Evolutionary conservation across 1,140 invertebrate genomes (phyloP), one percentile per base, ranked within the genome.

Genomic region (Phortica variegata): DNA sequence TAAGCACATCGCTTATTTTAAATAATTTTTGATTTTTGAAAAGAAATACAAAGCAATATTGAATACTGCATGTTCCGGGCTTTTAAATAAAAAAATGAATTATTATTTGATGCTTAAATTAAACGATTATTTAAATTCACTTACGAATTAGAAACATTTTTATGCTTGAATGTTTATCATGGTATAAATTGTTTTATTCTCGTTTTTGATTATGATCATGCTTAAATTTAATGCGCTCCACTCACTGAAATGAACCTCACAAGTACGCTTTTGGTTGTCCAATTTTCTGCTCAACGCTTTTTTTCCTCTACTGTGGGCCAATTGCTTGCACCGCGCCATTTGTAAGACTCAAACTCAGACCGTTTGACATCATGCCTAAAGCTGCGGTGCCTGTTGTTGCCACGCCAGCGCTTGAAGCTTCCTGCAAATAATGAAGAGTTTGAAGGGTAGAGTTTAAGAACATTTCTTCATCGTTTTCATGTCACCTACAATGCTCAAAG

Each of bases 401-500:
- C n/a, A 49, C 21, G 9, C 46, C 53, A 33, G 69, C 34, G 1
- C n/a, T n/a, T n/a, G n/a, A n/a, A n/a, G 71, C 60, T 39, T 73
- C 71, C 71, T 74, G 31, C 1, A 51, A 52, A 21, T 32, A 23
- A 13, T 1, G 13, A 7, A 3, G 29, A 40, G 12, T 33, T 13
- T 21, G 12, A 26, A 4, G 8, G 2, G 3, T 23, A 42, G 19
- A 15, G 17, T 0, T 10, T 43, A 23, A 32, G 12, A 20, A 44
- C 18, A 47, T 32, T 44, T 38, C 18, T 38, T 43, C 21, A 40
- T 34, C 31, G n/a, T 4, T 33, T 50, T 51, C 58, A 29, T 7
- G 12, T 19, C 36, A 81, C 80, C 81, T 69, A 82, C 81, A 76
- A 82, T 81, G 68, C 78, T 81, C 43, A 82, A 65, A 16, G 80